Conservation (phyloP, 2,113 vertebrate genomes). For the Ageneiosus marmoratus region DNA sequence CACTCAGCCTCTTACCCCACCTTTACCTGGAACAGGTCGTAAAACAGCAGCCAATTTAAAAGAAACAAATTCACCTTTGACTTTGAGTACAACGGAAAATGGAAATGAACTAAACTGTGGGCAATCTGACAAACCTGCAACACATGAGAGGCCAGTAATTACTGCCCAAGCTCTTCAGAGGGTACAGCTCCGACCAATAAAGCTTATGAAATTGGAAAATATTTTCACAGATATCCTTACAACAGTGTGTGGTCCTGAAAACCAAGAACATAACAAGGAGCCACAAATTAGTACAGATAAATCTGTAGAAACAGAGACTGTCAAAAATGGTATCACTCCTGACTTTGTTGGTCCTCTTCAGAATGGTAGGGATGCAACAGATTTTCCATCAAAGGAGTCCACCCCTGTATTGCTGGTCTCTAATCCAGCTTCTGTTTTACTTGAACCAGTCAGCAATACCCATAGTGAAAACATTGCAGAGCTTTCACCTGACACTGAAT, state of each 20-base stretch:
- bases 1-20: conserved; percentile 34
- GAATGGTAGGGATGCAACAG: conserved; percentile 56
- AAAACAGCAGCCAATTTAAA: conserved; percentile 3
- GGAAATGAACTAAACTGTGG: conserved; percentile 13
- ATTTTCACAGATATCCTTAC: conserved; percentile 56
- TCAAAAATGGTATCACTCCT: not conserved
- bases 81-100: not conserved
- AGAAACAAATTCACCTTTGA: not conserved
- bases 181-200: conserved; percentile 82
- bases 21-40: conserved; percentile 24
- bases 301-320: conserved; percentile 60
- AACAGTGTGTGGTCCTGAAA: conserved; percentile 62
- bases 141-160: conserved; percentile 74
- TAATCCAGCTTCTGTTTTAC: not conserved
- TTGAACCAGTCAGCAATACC: not conserved
- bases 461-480: conserved; percentile 8
- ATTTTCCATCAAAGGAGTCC: conserved; percentile 58
- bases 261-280: conserved; percentile 55
- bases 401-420: not conserved
- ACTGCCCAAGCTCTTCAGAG: conserved; percentile 82
- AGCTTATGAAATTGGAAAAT: conserved; percentile 47
- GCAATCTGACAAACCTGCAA: conserved; percentile 51
- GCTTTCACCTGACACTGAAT: not conserved
- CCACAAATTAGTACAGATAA: conserved; percentile 69
- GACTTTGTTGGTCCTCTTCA: conserved; percentile 38